Base-by-base conservation (phyloP, 2,113 vertebrate genomes). In the Actenoides hombroni region DNA sequence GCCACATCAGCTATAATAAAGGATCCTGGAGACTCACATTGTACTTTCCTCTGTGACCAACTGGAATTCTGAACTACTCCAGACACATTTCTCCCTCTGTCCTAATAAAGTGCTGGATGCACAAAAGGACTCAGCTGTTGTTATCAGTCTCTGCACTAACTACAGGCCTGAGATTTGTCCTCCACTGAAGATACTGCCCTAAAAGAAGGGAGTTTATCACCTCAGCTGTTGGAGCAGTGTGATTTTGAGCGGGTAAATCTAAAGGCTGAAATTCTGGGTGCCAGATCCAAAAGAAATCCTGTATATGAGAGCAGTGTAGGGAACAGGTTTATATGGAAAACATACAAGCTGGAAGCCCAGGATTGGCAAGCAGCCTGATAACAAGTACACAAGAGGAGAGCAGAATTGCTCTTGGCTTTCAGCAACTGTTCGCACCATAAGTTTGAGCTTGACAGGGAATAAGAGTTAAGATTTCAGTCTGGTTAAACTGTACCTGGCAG, bases 401-500 rank as follows among this genome's bases (percentile, higher is more conserved):
- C 48, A 33, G 88, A 53, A 49, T 1, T 19, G 19, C 40, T 51
- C n/a, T 75, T 46, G 37, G 54, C 84, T 79, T 40, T 54, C 39
- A 24, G 48, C 5, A 59, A 16, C 69, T 33, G 2, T 29, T 59
- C 42, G 2, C 48, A 35, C 24, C 1, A 0, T 16, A n/a, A 29
- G 12, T 6, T 9, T 26, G 59, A 48, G 25, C 25, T 67, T 31
- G 49, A 13, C 29, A 20, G 40, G 33, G 31, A 56, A 2, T 5
- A 18, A 26, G 29, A 46, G 31, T 37, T 37, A 35, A 9, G 33
- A 12, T 44, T 51, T 48, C 31, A 59, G 63, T 31, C 29, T 44
- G 21, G 44, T 7, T 51, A 28, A 37, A 46, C 46, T 15, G 14
- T 97, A 99, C 99, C 98, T 98, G 35, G 99, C 97, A 31, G 97